Conservation (phyloP, 2,888 invertebrate genomes). For the Dascillus cervinus region DNA sequence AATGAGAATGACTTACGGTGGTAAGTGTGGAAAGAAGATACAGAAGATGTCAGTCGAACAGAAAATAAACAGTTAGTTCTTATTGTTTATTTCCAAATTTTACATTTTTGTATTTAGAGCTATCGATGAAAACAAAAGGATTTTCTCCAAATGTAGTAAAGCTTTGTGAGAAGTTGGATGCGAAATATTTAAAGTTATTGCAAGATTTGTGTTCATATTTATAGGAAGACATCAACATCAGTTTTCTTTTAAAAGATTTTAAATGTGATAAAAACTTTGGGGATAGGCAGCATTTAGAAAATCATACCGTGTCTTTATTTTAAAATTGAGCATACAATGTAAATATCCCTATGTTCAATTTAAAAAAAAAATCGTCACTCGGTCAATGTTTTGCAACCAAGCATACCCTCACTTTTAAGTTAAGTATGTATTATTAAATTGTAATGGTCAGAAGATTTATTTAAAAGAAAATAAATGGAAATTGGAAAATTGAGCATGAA, state of each 20-base stretch:
- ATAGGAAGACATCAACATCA: slow-evolving; percentile 36
- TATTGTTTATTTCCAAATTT: slow-evolving; percentile 4
- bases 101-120: slow-evolving; percentile 22
- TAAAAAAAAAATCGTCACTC: no score
- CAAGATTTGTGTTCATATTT: slow-evolving; percentile 64
- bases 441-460: no score
- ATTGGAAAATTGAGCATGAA: no score
- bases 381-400: no score
- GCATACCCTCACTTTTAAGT: no score
- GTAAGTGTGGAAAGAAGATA: slow-evolving; percentile 68
- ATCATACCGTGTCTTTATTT: no score
- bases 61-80: slow-evolving; percentile 33
- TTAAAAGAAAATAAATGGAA: no score
- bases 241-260: slow-evolving; percentile 19
- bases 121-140: slow-evolving; percentile 74
- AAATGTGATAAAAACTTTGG: slow-evolving; percentile 34
- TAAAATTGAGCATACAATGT: no score
- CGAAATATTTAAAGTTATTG: slow-evolving; percentile 53
- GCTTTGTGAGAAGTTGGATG: slow-evolving; percentile 59
- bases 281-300: slow-evolving; percentile 47
- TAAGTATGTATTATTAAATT: no score
- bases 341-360: no score
- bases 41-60: slow-evolving; percentile 43
- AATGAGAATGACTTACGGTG: slow-evolving; percentile 59
- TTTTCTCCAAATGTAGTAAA: slow-evolving; percentile 66